Conservation (phyloP, 2,797 vertebrate genomes). For the Vireo griseus region DNA sequence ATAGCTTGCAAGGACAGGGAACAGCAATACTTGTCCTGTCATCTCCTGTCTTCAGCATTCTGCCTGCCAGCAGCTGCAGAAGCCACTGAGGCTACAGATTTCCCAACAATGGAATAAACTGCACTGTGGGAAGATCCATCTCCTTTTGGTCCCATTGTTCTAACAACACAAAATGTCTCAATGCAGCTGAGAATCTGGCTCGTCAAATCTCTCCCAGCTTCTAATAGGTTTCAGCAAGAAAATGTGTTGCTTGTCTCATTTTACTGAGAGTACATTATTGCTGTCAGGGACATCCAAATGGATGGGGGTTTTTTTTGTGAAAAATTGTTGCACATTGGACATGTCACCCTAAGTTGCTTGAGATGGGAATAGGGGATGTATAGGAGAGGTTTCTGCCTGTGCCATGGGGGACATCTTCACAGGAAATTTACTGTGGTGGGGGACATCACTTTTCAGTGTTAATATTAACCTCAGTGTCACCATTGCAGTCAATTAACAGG, state of each 20-base stretch:
- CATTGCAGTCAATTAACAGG: background rate
- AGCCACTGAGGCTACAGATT: conserved; percentile 17
- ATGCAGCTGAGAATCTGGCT: conserved; percentile 24
- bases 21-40: background rate
- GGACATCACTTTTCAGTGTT: background rate
- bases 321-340: background rate
- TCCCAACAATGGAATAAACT: conserved; percentile 6
- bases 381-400: background rate
- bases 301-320: background rate
- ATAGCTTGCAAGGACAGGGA: background rate
- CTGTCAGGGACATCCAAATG: background rate
- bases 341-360: background rate
- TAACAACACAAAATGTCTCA: conserved; percentile 20
- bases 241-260: background rate
- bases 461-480: background rate
- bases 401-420: background rate
- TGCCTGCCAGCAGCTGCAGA: conserved; percentile 38
- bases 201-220: background rate
- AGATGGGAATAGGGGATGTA: background rate
- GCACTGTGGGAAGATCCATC: conserved; percentile 5
- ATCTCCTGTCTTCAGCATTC: background rate
- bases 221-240: conserved; percentile 10
- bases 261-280: background rate
- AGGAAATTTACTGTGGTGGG: background rate
- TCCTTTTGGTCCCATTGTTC: conserved; percentile 37